Base-by-base conservation (phyloP, 2,797 vertebrate species). In the Remorina albescens region DNA sequence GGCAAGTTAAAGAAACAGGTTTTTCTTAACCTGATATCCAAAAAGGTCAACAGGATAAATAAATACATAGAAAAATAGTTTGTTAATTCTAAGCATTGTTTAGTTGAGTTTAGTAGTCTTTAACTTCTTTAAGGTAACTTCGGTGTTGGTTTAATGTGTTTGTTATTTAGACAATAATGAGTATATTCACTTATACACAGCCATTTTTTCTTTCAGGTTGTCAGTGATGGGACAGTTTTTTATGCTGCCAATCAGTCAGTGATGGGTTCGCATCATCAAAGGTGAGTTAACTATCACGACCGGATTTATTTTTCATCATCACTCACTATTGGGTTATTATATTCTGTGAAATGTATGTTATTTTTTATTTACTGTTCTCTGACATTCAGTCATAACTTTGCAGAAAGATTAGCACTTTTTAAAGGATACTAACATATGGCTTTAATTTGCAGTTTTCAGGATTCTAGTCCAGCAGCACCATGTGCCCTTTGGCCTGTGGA, bases 401-500 rank as follows among this genome's bases (percentile, higher is more conserved):
- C 2, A 2, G 34, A 39, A 59, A 41, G 0, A 21, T 30, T 8
- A n/a, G 50, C 4, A n/a, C 8, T 10, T 70, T 46, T 50, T 39
- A 2, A 66, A 34, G 11, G 23, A 44, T 37, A 11, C 28, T 67
- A 55, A 69, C 34, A 10, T 6, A 2, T 34, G n/a, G 0, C 8
- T 83, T 86, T 2, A 32, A 57, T 80, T 85, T 91, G 30, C 84
- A 95, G 96, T 86, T 89, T 78, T 66, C 73, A 92, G 84, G 91
- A 92, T 69, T 88, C 89, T 64, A 30, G 69, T 51, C 70, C 78
- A 80, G 32, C 80, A 6, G 77, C 79, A 47, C 61, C 88, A 63
- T 89, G 85, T 56, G 44, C 76, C 67, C 78, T 87, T 61, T 91
- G 88, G 89, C 87, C 94, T 66, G 84, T 95, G 78, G 94, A 96